Percentiles rank a stretch among this genome's conserved stretches.
Conservation (phyloP, 2,113 vertebrate genomes). For the Sterrhoptilus dennistouni region DNA sequence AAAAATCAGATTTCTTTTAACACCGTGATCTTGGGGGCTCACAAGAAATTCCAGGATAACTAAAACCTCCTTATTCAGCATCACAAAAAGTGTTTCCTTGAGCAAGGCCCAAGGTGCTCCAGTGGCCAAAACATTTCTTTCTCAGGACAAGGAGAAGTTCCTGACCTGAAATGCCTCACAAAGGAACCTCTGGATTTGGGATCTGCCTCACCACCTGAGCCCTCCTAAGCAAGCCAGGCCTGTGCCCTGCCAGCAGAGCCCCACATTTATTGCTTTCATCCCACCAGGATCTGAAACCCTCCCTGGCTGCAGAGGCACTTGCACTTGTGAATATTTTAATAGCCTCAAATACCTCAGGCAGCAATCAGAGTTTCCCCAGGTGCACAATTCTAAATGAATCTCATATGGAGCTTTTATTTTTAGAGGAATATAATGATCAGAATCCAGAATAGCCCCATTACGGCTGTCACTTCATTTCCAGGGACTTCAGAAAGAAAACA, state of each 20-base stretch:
- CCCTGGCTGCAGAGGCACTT: not conserved
- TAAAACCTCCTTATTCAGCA: not conserved
- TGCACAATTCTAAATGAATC: constrained; percentile 38
- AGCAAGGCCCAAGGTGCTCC: not conserved
- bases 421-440: constrained; percentile 45
- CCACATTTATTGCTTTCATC: not conserved
- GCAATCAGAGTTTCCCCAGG: constrained; percentile 44
- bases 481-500: not conserved
- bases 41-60: fast-evolving
- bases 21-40: not conserved
- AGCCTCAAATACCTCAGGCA: not conserved
- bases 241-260: not conserved
- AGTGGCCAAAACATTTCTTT: not conserved
- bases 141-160: not conserved
- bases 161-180: not conserved
- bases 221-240: not conserved
- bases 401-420: constrained; percentile 49
- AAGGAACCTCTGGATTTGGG: not conserved
- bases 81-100: not conserved
- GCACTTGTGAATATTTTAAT: not conserved
- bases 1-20: not conserved
- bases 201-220: not conserved
- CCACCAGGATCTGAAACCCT: not conserved
- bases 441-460: constrained; percentile 1
- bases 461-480: not conserved